These are phyloP conservation scores for Meliscaeva auricollis DNA, from an alignment of 2,888 invertebrate genomes.

Conservation along the genomic window DNA sequence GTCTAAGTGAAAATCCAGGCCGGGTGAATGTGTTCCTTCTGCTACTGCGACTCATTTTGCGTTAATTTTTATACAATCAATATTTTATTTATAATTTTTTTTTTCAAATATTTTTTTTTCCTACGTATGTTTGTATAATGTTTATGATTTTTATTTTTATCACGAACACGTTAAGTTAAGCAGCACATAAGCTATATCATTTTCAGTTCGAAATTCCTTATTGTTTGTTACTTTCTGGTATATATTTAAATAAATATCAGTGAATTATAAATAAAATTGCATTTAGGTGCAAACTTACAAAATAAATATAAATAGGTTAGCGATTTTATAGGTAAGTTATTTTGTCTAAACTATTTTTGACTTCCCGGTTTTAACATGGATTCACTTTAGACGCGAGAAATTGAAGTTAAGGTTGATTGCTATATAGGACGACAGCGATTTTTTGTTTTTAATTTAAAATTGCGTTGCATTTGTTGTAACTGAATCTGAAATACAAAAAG, in stretches of 20 bases:
- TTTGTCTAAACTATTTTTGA: too few relatives aligned
- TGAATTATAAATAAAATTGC: background rate
- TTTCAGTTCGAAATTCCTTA: constrained; percentile 5
- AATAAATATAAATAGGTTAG: background rate
- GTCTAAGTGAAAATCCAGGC: constrained; percentile 77
- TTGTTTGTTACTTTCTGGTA: background rate
- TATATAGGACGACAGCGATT: constrained; percentile 15
- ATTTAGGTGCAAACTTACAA: background rate
- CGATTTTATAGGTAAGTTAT: background rate
- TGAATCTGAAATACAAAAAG: constrained; percentile 13
- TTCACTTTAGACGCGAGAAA: background rate
- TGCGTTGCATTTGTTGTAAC: background rate
- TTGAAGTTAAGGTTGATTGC: background rate
- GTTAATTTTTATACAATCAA: background rate
- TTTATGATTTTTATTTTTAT: constrained; percentile 28
- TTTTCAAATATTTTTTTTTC: constrained; percentile 1
- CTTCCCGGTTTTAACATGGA: background rate
- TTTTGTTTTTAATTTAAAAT: background rate
- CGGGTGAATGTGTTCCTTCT: constrained; percentile 74
- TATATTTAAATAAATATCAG: background rate
- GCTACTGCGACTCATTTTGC: constrained; percentile 75
- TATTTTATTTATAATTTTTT: constrained; percentile 26
- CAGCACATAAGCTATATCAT: constrained; percentile 9
- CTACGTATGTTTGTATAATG: constrained; percentile 40
- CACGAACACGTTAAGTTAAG: constrained; percentile 34